Evolutionary conservation across 2,888 invertebrate genomes (phyloP).

Genomic region (Clistopyga incitator): DNA sequence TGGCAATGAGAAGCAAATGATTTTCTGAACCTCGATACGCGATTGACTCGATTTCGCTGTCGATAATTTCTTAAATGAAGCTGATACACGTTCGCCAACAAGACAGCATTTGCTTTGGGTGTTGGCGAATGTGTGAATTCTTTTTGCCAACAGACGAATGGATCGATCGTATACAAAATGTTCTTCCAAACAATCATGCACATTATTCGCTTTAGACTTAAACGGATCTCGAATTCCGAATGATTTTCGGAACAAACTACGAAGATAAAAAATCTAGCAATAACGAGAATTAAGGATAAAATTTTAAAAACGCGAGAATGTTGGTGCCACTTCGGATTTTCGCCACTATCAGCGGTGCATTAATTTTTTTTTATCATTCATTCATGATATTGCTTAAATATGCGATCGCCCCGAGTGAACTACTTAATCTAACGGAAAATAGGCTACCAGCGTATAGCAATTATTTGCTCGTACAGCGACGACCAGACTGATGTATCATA

Average conservation of each 20-base stretch:
- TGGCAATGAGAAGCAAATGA: too few relatives aligned
- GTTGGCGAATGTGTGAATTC: slow-evolving; percentile 47
- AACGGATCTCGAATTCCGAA: slow-evolving; percentile 30
- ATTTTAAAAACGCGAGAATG: background rate
- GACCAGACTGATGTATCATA: slow-evolving; percentile 83
- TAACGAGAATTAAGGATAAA: background rate
- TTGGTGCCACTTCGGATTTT: background rate
- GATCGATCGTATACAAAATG: slow-evolving; percentile 49
- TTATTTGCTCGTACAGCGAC: slow-evolving; percentile 74
- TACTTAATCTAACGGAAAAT: slow-evolving; percentile 43
- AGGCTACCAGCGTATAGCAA: slow-evolving; percentile 54
- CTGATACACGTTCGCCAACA: slow-evolving; percentile 45
- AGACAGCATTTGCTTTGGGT: slow-evolving; percentile 52
- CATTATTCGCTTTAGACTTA: slow-evolving; percentile 44
- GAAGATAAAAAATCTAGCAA: background rate
- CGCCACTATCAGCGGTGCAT: background rate
- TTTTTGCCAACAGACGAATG: background rate
- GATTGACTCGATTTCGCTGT: too few relatives aligned
- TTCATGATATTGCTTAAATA: background rate
- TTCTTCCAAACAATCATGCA: slow-evolving; percentile 63
- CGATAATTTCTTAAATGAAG: too few relatives aligned
- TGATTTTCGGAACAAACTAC: slow-evolving; percentile 13
- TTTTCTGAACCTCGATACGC: too few relatives aligned
- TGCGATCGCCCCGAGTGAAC: background rate
- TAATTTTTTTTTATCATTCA: slow-evolving; percentile 10